Evolutionary conservation across 2,113 vertebrate species (phyloP).

Genomic region (Heloderma charlesbogerti): DNA sequence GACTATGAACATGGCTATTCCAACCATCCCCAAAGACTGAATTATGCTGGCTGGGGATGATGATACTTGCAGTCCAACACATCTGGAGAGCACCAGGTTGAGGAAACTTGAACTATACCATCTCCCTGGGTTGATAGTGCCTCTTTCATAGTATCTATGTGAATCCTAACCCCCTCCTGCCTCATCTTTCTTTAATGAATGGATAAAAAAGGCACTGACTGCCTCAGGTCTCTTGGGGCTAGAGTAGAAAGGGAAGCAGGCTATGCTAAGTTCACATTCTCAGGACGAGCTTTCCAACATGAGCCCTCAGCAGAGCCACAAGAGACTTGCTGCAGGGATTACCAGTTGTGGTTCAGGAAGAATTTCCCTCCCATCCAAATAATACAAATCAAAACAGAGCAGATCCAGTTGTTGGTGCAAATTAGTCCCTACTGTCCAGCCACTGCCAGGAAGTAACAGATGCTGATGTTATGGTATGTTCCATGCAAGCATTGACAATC

Average conservation of each 20-base stretch:
- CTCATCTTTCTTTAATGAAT: background rate
- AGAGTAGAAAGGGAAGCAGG: background rate
- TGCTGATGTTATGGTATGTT: constrained; percentile 16
- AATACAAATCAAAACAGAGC: background rate
- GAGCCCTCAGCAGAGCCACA: background rate
- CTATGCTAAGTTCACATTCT: background rate
- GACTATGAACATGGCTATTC: background rate
- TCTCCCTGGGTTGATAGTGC: background rate
- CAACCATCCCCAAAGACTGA: background rate
- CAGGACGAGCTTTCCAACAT: constrained; percentile 1
- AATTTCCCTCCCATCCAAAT: background rate
- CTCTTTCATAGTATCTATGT: background rate
- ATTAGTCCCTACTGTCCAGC: background rate
- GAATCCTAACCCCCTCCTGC: background rate
- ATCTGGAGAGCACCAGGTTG: no score
- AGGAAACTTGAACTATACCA: background rate
- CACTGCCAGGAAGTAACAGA: constrained; percentile 18
- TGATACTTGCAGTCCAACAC: no score
- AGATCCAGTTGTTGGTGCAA: constrained; percentile 4
- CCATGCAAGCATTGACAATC: background rate
- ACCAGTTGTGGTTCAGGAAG: background rate
- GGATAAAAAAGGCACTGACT: background rate
- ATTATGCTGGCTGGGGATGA: no score
- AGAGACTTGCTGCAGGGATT: constrained; percentile 1
- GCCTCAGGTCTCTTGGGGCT: background rate